Conservation (phyloP, 2,797 vertebrate genomes). For the Sebastes elongatus region DNA sequence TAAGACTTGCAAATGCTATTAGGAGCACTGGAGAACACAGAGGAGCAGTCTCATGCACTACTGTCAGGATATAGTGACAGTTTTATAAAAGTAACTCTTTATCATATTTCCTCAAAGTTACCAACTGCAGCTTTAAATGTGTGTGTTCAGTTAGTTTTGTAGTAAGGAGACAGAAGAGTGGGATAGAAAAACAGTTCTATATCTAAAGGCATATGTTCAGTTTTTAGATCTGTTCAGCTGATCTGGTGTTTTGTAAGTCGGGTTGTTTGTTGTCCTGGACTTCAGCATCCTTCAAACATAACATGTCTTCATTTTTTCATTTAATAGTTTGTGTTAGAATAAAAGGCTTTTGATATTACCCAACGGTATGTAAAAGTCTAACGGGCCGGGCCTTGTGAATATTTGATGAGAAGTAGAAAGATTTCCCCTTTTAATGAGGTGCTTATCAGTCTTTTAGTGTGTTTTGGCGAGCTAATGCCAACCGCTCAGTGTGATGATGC, state of each 20-base stretch:
- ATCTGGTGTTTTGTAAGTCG: neutral
- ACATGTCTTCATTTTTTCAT: neutral
- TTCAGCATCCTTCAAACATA: neutral
- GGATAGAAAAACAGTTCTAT: neutral
- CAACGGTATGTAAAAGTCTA: slow-evolving; percentile 3
- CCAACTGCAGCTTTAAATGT: neutral
- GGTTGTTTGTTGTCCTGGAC: slow-evolving; percentile 12
- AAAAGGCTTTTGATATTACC: slow-evolving; percentile 42
- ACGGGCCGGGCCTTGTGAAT: slow-evolving; percentile 45
- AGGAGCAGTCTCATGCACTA: too few relatives aligned
- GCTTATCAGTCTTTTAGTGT: slow-evolving; percentile 57
- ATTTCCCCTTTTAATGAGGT: slow-evolving; percentile 52
- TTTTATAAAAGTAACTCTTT: too few relatives aligned
- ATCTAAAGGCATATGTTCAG: neutral
- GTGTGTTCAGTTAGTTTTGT: neutral
- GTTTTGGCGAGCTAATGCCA: slow-evolving; percentile 40
- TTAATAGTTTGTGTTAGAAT: slow-evolving; percentile 12
- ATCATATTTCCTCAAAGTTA: too few relatives aligned
- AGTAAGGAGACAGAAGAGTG: neutral
- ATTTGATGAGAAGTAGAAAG: slow-evolving; percentile 56
- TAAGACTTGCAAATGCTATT: too few relatives aligned
- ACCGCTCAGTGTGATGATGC: slow-evolving; percentile 22
- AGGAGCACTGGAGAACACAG: too few relatives aligned
- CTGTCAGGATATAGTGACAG: too few relatives aligned
- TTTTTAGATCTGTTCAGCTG: neutral